Conservation (phyloP, 2,797 vertebrate species). For the Enteromius thamalakanensis region DNA sequence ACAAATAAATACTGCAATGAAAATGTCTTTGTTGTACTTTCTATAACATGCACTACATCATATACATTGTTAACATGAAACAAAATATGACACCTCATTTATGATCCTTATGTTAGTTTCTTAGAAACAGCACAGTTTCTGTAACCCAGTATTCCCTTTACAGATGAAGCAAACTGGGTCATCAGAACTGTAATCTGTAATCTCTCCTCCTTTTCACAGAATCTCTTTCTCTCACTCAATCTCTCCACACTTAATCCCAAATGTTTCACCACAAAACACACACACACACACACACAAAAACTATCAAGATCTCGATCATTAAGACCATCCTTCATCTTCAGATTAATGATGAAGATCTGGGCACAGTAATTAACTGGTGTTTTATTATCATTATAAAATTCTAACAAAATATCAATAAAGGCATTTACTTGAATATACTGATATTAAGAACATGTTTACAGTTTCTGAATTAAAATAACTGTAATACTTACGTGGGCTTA, state of each 20-base stretch:
- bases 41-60: neutral
- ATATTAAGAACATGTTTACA: neutral
- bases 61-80: neutral
- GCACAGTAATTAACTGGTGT: neutral
- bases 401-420: too few relatives aligned
- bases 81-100: slow-evolving; percentile 7
- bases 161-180: slow-evolving; percentile 44
- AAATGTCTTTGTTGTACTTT: neutral
- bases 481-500: neutral
- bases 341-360: neutral
- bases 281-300: neutral
- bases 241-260: slow-evolving; percentile 38
- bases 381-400: neutral
- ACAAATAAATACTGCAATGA: neutral
- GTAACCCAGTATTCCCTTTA: neutral
- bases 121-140: slow-evolving; percentile 2
- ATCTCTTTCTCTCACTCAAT: slow-evolving; percentile 51
- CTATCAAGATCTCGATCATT: neutral
- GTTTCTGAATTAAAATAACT: neutral
- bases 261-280: slow-evolving; percentile 10
- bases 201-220: slow-evolving; percentile 58
- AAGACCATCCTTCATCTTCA: neutral
- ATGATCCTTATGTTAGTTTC: slow-evolving; percentile 11
- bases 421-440: neutral
- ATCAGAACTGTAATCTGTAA: slow-evolving; percentile 66